phyloP scores from a whole-genome alignment of 2,113 vertebrate species.

The Prionailurus viverrinus region DNA sequence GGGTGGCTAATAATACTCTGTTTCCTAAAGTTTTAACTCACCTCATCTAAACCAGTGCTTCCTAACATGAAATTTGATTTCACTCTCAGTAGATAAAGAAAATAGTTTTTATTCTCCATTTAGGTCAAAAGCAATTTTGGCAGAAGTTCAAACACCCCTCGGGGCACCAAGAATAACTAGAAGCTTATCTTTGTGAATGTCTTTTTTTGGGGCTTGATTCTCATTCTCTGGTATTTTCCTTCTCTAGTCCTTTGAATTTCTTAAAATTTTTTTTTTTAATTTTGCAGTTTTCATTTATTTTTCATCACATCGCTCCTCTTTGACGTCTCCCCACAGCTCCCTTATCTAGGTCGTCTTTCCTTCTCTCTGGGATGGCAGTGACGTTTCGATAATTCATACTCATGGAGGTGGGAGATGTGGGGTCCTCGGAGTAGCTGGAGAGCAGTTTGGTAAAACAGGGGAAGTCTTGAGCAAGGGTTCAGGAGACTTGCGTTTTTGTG shows the following conservation, averaged over 20 bases:
- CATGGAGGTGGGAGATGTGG: background rate
- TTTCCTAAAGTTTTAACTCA: conserved; percentile 44
- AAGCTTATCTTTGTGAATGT: conserved; percentile 59
- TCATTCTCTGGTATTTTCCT: conserved; percentile 44
- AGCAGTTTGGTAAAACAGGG: background rate
- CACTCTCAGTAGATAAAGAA: conserved; percentile 73
- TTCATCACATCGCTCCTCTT: conserved; percentile 31
- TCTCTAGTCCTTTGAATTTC: conserved; percentile 28
- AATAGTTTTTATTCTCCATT: conserved; percentile 67
- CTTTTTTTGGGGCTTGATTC: background rate
- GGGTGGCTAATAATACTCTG: background rate
- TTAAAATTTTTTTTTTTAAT: background rate
- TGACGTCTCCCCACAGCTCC: background rate
- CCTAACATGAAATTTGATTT: conserved; percentile 70
- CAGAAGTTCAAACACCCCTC: conserved; percentile 14
- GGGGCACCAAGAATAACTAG: conserved; percentile 40
- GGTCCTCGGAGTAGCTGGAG: background rate
- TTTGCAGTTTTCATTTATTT: conserved; percentile 44
- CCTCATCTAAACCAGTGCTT: conserved; percentile 62
- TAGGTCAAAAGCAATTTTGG: conserved; percentile 74
- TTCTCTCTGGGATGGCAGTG: background rate
- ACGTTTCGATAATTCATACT: conserved; percentile 2
- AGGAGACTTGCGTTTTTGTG: background rate
- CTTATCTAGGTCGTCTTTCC: background rate
- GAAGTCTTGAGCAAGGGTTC: background rate